Base-by-base conservation (phyloP, 2,888 invertebrate species). In the Parapristionchus giblindavisi region DNA sequence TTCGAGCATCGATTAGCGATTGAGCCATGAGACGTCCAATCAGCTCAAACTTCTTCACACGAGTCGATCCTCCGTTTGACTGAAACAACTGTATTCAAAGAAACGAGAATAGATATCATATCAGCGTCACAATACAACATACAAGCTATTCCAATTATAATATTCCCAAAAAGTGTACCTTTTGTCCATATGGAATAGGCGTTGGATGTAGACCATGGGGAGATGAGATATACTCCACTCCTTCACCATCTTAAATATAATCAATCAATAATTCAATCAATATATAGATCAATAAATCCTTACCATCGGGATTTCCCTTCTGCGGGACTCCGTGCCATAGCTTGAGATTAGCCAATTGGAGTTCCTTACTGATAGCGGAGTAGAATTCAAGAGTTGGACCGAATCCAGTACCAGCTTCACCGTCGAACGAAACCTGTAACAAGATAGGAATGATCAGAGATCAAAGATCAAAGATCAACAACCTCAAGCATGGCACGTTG, bases 301-400 rank as follows among this genome's bases (percentile, higher is more conserved):
- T 52, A 58, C 73, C 75, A n/a, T 78, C 79, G 17, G 70, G 75
- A 21, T 61, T 70, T 43, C 65, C 76, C 29, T 51, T 68, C 38
- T 89, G 80, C 17, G 85, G 82, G 43, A 90, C 90, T 79, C 94
- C 94, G 87, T 95, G 93, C 98, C 98, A 99, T 84, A 99, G 90
- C 84, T 96, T 96, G 77, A 98, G 91, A 89, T 95, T 96, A 74
- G 93, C 92, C 60, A 80, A 93, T 90, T 98, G 97, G 79, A 99
- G 90, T 89, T 99, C 98, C 84, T 87, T 85, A 0, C 89, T 89
- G 38, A 87, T 75, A 6, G 83, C 77, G 77, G 99, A 95, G 90
- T 99, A 99, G 91, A 99, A 99, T 90, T 99, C 99, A 78, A 99
- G 91, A 21, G 99, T 99, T 56, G 99, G 99, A n/a, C 99, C 99